Conservation (phyloP, 2,888 invertebrate genomes). For the Pyrgus malvae region DNA sequence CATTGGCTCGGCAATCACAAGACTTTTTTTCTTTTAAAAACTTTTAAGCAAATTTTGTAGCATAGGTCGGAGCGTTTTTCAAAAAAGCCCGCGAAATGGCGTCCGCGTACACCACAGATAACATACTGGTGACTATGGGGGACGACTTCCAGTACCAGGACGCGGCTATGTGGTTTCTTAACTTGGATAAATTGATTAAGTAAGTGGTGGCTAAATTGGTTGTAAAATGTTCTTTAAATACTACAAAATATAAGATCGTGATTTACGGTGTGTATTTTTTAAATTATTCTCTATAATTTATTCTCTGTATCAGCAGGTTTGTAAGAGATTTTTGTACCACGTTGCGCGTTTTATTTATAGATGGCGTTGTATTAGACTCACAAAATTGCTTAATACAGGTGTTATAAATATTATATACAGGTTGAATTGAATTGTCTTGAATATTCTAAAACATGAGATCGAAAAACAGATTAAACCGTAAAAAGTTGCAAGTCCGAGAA, state of each 20-base stretch:
- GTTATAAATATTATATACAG: too few relatives aligned
- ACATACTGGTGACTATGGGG: slow-evolving; percentile 95
- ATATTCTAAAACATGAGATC: too few relatives aligned
- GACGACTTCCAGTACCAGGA: slow-evolving; percentile 95
- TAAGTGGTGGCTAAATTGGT: slow-evolving; percentile 63
- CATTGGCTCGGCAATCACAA: background rate
- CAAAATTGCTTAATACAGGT: too few relatives aligned
- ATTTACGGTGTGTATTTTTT: too few relatives aligned
- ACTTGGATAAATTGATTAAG: slow-evolving; percentile 94
- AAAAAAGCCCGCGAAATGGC: slow-evolving; percentile 77
- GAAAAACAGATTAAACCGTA: too few relatives aligned
- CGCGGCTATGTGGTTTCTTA: slow-evolving; percentile 90
- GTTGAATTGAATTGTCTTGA: too few relatives aligned
- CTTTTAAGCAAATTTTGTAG: too few relatives aligned
- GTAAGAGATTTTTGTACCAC: slow-evolving; percentile 14
- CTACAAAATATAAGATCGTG: background rate
- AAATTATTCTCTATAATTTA: too few relatives aligned
- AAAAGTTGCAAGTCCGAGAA: too few relatives aligned
- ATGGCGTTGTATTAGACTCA: too few relatives aligned
- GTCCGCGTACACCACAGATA: slow-evolving; percentile 83
- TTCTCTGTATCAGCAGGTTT: background rate
- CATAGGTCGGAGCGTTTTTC: slow-evolving; percentile 83
- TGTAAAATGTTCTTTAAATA: background rate
- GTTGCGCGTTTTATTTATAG: background rate
- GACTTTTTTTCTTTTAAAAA: background rate